These are phyloP conservation scores for Callipepla squamata DNA, from an alignment of 2,113 vertebrate genomes.

Conservation along the genomic window DNA sequence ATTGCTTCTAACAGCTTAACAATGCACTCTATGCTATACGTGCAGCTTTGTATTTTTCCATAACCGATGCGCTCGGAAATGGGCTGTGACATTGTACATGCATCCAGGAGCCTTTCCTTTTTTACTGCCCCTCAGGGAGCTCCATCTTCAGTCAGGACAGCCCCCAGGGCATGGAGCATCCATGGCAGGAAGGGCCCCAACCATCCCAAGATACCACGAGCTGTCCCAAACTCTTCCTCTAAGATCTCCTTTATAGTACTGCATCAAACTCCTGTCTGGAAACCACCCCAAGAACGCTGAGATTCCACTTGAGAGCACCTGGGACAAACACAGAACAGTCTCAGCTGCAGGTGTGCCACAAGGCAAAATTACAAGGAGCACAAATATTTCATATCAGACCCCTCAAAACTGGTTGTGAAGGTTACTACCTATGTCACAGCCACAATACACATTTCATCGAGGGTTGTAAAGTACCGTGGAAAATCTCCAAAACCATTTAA, in stretches of 20 bases:
- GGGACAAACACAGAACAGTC: accelerated
- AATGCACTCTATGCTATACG: accelerated
- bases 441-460: no score
- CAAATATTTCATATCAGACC: no score
- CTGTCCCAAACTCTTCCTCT: background rate
- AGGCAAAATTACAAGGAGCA: accelerated
- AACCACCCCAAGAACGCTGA: accelerated
- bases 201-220: accelerated
- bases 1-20: background rate
- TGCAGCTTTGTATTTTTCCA: background rate
- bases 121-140: accelerated
- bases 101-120: no score
- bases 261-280: accelerated
- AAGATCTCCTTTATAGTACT: accelerated
- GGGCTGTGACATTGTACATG: no score
- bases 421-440: no score
- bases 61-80: no score
- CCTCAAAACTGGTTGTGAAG: no score
- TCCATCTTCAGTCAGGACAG: accelerated
- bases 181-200: background rate
- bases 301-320: accelerated
- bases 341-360: accelerated
- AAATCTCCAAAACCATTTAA: no score
- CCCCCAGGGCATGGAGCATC: accelerated
- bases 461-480: no score